phyloP scores from a whole-genome alignment of 1,140 invertebrate genomes.

The Goniozus legneri region DNA sequence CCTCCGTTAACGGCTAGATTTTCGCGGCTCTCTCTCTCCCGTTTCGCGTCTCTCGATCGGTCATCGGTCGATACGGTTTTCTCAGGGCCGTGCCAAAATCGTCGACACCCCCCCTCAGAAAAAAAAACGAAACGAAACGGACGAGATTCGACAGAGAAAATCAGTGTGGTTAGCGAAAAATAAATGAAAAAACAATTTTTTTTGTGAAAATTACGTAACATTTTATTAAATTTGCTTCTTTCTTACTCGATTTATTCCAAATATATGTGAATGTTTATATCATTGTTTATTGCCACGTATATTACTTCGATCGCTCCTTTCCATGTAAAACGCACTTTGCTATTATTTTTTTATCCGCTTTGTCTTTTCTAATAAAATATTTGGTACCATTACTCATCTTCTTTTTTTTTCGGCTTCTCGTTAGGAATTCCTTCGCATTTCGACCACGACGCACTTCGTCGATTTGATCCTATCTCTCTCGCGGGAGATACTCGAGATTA shows the following conservation, averaged over 20 bases:
- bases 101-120: no score
- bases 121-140: constrained; percentile 2
- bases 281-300: constrained; percentile 29
- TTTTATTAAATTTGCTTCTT: constrained; percentile 45
- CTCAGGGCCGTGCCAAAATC: no score
- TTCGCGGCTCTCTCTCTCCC: no score
- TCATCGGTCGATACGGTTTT: no score
- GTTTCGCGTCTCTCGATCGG: no score
- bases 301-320: no score
- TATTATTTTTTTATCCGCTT: constrained; percentile 14
- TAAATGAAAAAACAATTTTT: constrained; percentile 34
- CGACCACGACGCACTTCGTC: no score
- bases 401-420: no score
- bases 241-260: constrained; percentile 11
- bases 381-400: constrained; percentile 37
- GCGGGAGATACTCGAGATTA: no score
- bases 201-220: constrained; percentile 48
- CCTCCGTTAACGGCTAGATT: no score
- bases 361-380: constrained; percentile 39
- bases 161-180: constrained; percentile 12
- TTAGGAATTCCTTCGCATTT: constrained; percentile 21
- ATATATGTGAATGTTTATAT: constrained; percentile 36
- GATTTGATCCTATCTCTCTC: no score
- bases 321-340: no score
- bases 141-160: constrained; percentile 5